Base-by-base conservation (phyloP, 1,140 invertebrate species). In the Sipha flava region DNA sequence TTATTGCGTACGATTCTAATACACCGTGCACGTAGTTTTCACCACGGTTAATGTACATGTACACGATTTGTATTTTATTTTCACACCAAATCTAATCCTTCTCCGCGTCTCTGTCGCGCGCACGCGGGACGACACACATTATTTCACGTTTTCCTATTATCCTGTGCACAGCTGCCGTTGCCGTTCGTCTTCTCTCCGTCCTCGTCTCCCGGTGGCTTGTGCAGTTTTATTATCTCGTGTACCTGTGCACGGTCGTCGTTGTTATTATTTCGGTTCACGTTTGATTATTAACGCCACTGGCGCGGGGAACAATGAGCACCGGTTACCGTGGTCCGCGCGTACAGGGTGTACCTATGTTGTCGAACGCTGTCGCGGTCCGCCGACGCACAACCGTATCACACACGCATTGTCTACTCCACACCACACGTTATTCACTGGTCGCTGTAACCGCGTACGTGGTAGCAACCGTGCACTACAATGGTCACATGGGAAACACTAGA, bases 71-170 rank as follows among this genome's bases (percentile, higher is more conserved):
- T 23, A 23, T 34, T 49, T 9, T 34, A 3, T 26, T 72, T 72
- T 54, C 34, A 75, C 49, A n/a, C 49, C 47, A 54, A 75, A 75
- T 54, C 31, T 40, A 54, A 75, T 54, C 49, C 70, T 23, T 34
- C 7, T 23, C 31, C 14, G n/a, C n/a, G 4, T n/a, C n/a, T n/a
- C 1, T 1, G 62, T 34, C 14, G 2, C 59, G 59, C 37, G 37
- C 37, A 10, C 10, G 10, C 5, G 10, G n/a, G 37, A 54, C 70
- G 43, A 29, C 45, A 57, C 72, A 40, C 72, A 75, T 75, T 75
- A 75, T 54, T 57, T 54, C 72, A 75, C 72, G 52, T 75, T 57
- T 75, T 75, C 72, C 29, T 34, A 75, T 75, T 75, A 75, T 54
- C 47, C 34, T 18, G n/a, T 16, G 0, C 34, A 10, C 23, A 26